These are phyloP conservation scores for Apamea sordens DNA, from an alignment of 2,888 invertebrate species.

Conservation along the genomic window DNA sequence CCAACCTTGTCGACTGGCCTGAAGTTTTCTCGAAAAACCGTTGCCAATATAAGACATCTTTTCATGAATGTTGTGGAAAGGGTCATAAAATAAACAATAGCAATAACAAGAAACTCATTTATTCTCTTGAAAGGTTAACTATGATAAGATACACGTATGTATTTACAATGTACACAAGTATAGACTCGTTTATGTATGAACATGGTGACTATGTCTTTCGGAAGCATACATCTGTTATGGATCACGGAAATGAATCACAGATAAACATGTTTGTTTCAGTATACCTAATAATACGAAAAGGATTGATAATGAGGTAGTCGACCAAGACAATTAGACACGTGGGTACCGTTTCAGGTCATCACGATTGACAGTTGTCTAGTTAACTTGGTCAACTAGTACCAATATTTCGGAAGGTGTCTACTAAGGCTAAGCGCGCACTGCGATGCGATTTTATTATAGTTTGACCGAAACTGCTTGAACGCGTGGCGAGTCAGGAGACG, in stretches of 20 bases:
- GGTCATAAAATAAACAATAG: conserved; percentile 35
- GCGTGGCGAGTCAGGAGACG: too few relatives aligned
- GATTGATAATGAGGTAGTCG: background rate
- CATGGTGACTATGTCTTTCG: conserved; percentile 29
- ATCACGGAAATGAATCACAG: conserved; percentile 16
- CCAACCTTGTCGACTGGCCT: too few relatives aligned
- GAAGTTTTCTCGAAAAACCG: too few relatives aligned
- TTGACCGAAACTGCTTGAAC: too few relatives aligned
- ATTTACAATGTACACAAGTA: conserved; percentile 61
- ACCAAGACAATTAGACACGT: background rate
- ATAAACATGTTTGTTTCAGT: background rate
- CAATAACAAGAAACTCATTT: conserved; percentile 59
- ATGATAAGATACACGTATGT: conserved; percentile 57
- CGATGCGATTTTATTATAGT: background rate
- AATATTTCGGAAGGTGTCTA: conserved; percentile 2
- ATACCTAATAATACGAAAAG: background rate
- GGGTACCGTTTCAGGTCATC: background rate
- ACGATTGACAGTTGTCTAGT: background rate
- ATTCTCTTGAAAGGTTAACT: conserved; percentile 51
- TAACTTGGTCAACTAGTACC: background rate
- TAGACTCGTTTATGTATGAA: conserved; percentile 11
- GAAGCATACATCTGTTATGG: conserved; percentile 18
- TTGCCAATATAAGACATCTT: background rate
- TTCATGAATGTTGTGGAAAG: background rate
- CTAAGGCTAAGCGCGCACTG: background rate